Conservation (phyloP, 2,888 invertebrate species). For the Chloroclysta siterata region DNA sequence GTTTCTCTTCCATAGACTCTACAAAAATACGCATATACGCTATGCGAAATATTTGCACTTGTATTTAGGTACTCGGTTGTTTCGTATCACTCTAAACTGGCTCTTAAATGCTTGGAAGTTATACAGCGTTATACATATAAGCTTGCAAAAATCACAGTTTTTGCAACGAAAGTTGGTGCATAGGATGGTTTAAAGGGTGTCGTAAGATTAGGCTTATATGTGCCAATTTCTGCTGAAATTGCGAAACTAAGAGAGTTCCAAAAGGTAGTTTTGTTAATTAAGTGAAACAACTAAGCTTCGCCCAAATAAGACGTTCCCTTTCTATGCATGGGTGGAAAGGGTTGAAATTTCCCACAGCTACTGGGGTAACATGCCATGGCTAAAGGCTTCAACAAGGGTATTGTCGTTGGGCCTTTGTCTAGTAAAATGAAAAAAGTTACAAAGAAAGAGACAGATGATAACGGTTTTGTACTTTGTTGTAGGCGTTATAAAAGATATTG, state of each 20-base stretch:
- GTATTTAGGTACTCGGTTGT: neutral
- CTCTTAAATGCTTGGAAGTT: neutral
- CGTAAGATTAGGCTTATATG: conserved; percentile 38
- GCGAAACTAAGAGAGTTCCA: conserved; percentile 10
- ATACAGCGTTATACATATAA: neutral
- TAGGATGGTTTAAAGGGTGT: neutral
- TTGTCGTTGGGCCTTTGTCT: conserved; percentile 10
- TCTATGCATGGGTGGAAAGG: conserved; percentile 21
- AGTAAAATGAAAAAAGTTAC: conserved; percentile 3
- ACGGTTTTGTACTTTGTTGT: neutral
- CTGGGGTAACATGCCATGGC: conserved; percentile 45
- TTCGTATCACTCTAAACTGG: neutral
- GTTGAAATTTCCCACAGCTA: conserved; percentile 50
- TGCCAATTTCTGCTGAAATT: conserved; percentile 57
- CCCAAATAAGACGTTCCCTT: neutral
- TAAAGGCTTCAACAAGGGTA: conserved; percentile 33
- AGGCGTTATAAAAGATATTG: conserved; percentile 17
- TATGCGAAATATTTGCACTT: conserved; percentile 54
- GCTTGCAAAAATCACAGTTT: neutral
- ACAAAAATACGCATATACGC: conserved; percentile 43
- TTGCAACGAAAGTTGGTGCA: neutral
- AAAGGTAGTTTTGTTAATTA: conserved; percentile 10
- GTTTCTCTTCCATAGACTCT: conserved; percentile 53
- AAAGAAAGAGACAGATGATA: conserved; percentile 11
- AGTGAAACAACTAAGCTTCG: neutral